Base-by-base conservation (phyloP, 1,140 invertebrate species). In the Polyergus mexicanus region DNA sequence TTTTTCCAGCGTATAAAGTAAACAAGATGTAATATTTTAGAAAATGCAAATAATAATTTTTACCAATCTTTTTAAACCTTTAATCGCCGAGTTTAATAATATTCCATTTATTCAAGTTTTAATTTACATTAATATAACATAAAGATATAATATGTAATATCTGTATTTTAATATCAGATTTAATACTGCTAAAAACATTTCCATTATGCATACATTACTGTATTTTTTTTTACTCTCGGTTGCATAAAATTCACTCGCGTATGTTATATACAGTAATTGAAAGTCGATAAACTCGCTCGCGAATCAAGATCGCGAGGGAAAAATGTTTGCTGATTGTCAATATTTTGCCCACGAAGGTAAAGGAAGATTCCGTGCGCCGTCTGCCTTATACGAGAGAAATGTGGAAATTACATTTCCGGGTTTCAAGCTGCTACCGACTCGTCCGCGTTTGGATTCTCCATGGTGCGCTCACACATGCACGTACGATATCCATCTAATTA, bases 401-500 rank as follows among this genome's bases (percentile, higher is more conserved):
- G 78, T 83, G 68, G 38, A 83, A 81, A 83, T 83, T 83, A 83
- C 66, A 28, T 83, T 72, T 60, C 41, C 38, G 28, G 19, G 32
- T 62, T 74, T 74, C 68, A 62, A 83, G 54, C 68, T 83, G 54
- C 78, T 35, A 83, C 28, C 68, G 56, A 60, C 38, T 47, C 19
- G 35, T 38, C 51, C 28, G 35, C 66, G 11, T 35, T 32, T 22
- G 11, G 56, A 83, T 74, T 74, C 68, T 2, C 72, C 16, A 16
- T 10, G 44, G 84, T 62, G 58, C 28, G 16, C 47, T 28, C 25
- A 19, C 7, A 28, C 35, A 35, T 58, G 65, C 66, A 19, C 56
- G 54, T 35, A 66, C 78, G 7, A 72, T 77, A 65, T 83, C 86
- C 88, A 87, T 87, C 89, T 87, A 90, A 90, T 90, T 89, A 90